These are phyloP conservation scores for Blastobasis adustella DNA, from an alignment of 2,888 invertebrate genomes.

Conservation along the genomic window DNA sequence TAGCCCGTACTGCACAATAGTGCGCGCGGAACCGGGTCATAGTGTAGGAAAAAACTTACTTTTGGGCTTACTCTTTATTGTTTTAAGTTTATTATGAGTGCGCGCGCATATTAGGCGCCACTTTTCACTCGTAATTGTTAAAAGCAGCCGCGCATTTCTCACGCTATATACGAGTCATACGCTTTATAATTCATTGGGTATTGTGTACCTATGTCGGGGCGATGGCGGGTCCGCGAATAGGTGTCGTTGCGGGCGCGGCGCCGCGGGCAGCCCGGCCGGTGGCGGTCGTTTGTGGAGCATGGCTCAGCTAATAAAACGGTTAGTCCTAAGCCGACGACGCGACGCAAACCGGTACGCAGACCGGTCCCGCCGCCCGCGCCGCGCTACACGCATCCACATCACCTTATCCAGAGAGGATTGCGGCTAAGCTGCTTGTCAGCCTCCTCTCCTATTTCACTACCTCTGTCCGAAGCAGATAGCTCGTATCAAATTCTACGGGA, in stretches of 20 bases:
- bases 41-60: constrained; percentile 16
- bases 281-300: constrained; percentile 65
- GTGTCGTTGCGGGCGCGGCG: constrained; percentile 27
- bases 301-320: constrained; percentile 70
- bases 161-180: neutral
- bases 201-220: too few relatives aligned
- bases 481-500: constrained; percentile 50
- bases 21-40: constrained; percentile 25
- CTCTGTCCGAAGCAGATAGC: constrained; percentile 35
- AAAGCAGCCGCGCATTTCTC: neutral
- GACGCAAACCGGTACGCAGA: constrained; percentile 67
- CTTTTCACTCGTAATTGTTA: neutral
- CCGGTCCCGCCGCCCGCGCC: constrained; percentile 47
- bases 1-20: constrained; percentile 18
- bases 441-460: constrained; percentile 60
- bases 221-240: constrained; percentile 4
- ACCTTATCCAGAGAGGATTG: constrained; percentile 57
- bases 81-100: constrained; percentile 2
- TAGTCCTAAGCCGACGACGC: constrained; percentile 59
- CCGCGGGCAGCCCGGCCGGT: constrained; percentile 38
- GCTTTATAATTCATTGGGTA: neutral
- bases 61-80: constrained; percentile 5
- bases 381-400: constrained; percentile 62
- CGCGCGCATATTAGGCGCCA: constrained; percentile 1
- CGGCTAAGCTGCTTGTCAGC: constrained; percentile 55